A percentile compares a stretch with the other conserved stretches of the same genome.
phyloP scores from a whole-genome alignment of 2,797 vertebrate species.

The Alca torda region DNA sequence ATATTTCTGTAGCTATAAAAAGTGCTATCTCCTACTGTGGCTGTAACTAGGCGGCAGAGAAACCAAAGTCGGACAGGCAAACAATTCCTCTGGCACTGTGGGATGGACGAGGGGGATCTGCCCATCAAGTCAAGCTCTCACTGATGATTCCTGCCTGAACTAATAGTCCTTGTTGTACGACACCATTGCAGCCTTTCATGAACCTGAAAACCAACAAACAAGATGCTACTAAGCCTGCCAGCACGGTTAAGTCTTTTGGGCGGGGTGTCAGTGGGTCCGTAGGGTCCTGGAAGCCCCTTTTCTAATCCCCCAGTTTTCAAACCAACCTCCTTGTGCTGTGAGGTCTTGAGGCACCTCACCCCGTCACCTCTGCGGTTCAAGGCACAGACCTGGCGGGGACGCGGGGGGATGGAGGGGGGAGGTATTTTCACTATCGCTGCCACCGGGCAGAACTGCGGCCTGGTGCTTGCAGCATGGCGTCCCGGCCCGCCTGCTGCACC shows the following conservation, averaged over 20 bases:
- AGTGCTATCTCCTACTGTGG: background rate
- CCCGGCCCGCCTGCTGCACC: too few species aligned
- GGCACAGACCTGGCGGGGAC: rapidly evolving
- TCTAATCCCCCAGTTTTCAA: background rate
- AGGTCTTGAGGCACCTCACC: too few species aligned
- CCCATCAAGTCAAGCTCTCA: background rate
- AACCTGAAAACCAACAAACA: background rate
- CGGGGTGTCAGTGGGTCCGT: rapidly evolving
- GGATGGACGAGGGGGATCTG: background rate
- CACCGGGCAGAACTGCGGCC: background rate
- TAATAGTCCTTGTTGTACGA: background rate
- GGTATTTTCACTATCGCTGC: rapidly evolving
- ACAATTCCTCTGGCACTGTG: background rate
- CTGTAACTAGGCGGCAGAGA: background rate
- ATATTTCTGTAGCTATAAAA: background rate
- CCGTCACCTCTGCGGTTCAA: rapidly evolving
- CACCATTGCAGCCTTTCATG: background rate
- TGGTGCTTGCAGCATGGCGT: rapidly evolving
- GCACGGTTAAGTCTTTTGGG: background rate
- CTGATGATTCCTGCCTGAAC: background rate
- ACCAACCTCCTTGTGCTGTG: rapidly evolving
- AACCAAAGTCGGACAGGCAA: rapidly evolving
- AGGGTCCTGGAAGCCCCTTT: background rate
- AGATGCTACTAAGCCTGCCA: background rate
- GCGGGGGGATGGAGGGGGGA: too few species aligned